Evolutionary conservation across 2,797 vertebrate species (phyloP), one percentile per base, ranked within the genome.

Genomic region (Momotus momota): DNA sequence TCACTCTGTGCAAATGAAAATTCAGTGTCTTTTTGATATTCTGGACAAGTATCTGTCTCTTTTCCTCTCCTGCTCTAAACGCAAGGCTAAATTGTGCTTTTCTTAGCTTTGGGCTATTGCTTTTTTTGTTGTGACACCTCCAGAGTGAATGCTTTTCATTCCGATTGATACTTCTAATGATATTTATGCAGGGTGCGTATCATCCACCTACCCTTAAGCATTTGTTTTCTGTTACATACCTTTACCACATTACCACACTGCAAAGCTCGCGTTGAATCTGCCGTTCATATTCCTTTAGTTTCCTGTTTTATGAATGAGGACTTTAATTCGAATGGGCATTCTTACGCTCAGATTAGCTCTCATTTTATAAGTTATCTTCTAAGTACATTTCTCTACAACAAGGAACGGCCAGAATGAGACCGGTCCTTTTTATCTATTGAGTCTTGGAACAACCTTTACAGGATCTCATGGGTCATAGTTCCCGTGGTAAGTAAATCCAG

Each of bases 41-140:
- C 62, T 49, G 33, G 26, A 58, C 65, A 67, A 88, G 31, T 48
- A 55, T 1, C 78, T 51, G 33, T 61, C 52, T 40, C 33, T n/a
- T 54, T 61, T 65, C 71, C 48, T n/a, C 27, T 21, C 60, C 31
- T 49, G 31, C 27, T 79, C 45, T 35, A 71, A 70, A 29, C 54
- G 41, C 38, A 85, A 70, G 41, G 26, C 60, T 60, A 51, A 85
- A 20, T 27, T 12, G 38, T 58, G 25, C 40, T 95, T 94, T 94
- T 65, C 92, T 78, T 94, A 86, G 80, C 91, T 96, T 48, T 93
- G 80, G 92, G 84, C 77, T 95, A 79, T 46, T 71, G 51, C 7
- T 81, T 95, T 92, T n/a, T 94, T 55, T 88, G 92, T 92, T 86
- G 67, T 69, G 75, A 88, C 82, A 90, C 52, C 86, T 88, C 88